phyloP scores from a whole-genome alignment of 1,140 invertebrate species.

The Zaprionus ghesquierei region DNA sequence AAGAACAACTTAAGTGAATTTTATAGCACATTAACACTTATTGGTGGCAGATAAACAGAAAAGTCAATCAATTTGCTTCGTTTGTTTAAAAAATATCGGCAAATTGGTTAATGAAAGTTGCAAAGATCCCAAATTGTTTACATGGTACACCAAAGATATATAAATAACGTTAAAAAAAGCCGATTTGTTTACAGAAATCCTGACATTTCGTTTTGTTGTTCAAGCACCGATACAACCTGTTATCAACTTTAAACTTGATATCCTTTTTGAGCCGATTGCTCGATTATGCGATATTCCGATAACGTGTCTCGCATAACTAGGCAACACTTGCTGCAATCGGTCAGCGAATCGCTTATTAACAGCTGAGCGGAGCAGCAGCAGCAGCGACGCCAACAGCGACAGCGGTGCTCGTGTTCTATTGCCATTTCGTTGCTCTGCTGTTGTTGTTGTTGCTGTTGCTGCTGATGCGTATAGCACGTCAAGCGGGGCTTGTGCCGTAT shows the following conservation, averaged over 20 bases:
- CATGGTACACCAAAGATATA: too few relatives aligned
- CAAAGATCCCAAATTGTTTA: too few relatives aligned
- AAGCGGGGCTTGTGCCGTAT: conserved; percentile 43
- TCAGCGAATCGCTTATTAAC: conserved; percentile 16
- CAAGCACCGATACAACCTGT: too few relatives aligned
- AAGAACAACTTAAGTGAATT: neutral
- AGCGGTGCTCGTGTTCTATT: conserved; percentile 34
- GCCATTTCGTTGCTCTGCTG: conserved; percentile 38
- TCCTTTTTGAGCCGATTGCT: neutral
- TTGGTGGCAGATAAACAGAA: neutral
- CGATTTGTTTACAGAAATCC: too few relatives aligned
- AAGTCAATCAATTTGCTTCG: neutral
- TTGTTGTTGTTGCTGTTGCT: conserved; percentile 3
- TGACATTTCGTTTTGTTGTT: too few relatives aligned
- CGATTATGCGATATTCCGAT: conserved; percentile 5
- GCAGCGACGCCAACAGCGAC: neutral
- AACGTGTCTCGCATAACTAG: conserved; percentile 17
- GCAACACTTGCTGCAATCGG: conserved; percentile 16
- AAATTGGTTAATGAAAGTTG: neutral
- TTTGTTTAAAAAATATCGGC: neutral
- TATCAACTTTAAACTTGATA: neutral
- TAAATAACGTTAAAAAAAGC: too few relatives aligned
- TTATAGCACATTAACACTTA: neutral
- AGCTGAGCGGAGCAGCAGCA: conserved; percentile 19
- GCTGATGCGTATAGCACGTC: conserved; percentile 21